Evolutionary conservation across 2,113 vertebrate species (phyloP).

Genomic region (Poicephalus meyeri): DNA sequence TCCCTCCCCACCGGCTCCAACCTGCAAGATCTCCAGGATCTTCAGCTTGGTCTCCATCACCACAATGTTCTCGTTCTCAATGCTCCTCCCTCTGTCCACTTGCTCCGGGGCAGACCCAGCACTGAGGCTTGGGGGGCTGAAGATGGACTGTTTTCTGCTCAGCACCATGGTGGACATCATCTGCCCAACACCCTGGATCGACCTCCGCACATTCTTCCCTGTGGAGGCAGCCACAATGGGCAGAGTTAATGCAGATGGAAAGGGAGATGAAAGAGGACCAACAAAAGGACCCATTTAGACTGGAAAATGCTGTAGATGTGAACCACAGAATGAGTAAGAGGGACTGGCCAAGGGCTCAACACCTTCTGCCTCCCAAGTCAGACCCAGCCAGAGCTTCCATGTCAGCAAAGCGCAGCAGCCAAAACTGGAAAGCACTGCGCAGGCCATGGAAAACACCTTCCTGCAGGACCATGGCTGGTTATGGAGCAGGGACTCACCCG

Average conservation of each 20-base stretch:
- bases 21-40: conserved; percentile 96
- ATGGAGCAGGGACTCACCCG: conserved; percentile 69
- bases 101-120: conserved; percentile 61
- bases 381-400: not conserved
- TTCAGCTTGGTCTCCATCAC: conserved; percentile 99
- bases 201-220: conserved; percentile 92
- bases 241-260: not conserved
- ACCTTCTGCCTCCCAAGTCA: not conserved
- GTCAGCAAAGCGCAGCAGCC: not conserved
- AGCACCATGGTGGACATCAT: conserved; percentile 99
- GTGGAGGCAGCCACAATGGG: not conserved
- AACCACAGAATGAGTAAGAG: not conserved
- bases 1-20: conserved; percentile 15
- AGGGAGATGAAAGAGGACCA: not conserved
- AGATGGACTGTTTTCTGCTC: conserved; percentile 90
- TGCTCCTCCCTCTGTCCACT: conserved; percentile 81
- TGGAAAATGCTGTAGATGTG: not conserved
- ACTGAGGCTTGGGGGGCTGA: conserved; percentile 73
- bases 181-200: conserved; percentile 96
- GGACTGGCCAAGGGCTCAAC: not conserved
- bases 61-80: conserved; percentile 89
- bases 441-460: not conserved
- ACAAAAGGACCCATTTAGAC: not conserved
- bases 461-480: not conserved
- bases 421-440: not conserved